Evolutionary conservation across 2,113 vertebrate species (phyloP), one percentile per base, ranked within the genome.

Genomic region (Ochotona curzoniae): DNA sequence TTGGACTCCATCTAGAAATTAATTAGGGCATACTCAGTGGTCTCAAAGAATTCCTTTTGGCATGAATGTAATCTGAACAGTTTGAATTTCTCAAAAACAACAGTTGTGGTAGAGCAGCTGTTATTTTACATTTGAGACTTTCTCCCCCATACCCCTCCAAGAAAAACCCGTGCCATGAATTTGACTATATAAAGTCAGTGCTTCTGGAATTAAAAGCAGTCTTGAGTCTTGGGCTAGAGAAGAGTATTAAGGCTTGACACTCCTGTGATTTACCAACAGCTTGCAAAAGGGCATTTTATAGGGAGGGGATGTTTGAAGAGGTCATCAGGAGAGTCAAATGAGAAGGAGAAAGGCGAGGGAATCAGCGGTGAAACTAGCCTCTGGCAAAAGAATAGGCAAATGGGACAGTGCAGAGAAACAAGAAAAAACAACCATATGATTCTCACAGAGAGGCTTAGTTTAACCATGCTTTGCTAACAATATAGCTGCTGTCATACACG

Each of bases 31-130:
- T 90, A 76, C 63, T 93, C 73, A 69, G 78, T 93, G 88, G n/a
- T 84, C 93, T 91, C 78, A 96, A 94, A 93, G n/a, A 93, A 88
- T 94, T 87, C 47, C 7, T 95, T 90, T 94, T 75, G 95, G 70
- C 85, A 49, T 69, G 70, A 17, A 49, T 87, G 38, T 94, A 74
- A 93, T 93, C 92, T 74, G 90, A 96, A 35, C 69, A 87, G 92
- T 96, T 94, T 94, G 73, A 54, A 93, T 82, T 94, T 96, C 90
- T 96, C 88, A 90, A 69, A 96, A 95, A 95, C 88, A 95, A 91
- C 90, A 90, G 74, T 93, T 95, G 90, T 85, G 83, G 51, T 88
- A 54, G 60, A 92, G 85, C 93, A 97, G 89, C 95, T 97, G 96
- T 87, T 96, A 74, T 75, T 94, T 93, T 90, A 90, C 66, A 94